Evolutionary conservation across 2,113 vertebrate genomes (phyloP), one percentile per base, ranked within the genome.

Genomic region (Prunella himalayana): DNA sequence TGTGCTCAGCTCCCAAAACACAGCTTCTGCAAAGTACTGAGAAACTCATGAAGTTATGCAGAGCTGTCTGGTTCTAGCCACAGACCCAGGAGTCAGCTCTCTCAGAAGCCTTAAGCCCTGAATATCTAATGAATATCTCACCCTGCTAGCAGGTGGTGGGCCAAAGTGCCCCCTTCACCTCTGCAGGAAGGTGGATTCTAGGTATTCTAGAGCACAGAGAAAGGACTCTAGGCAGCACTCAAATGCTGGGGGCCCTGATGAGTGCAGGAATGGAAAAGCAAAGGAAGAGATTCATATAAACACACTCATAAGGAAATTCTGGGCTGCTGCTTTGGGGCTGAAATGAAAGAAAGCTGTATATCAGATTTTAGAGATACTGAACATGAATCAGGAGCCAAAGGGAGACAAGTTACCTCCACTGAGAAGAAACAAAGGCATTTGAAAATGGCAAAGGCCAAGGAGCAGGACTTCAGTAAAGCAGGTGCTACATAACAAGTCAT

Each of bases 381-480:
- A 21, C 28, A 27, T 53, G 72, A 94, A 94, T 72, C 47, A 82
- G 59, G 42, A 93, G 47, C 60, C 78, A 80, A 92, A 92, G 41
- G 20, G 50, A 91, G 35, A 93, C 17, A 10, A 85, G 28, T 79
- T 91, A 17, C 72, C 41, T 81, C 28, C 7, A 22, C 13, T 76
- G 56, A 94, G 61, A 96, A 71, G 37, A 72, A 61, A 88, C 15
- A 94, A 50, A 92, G 39, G 60, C 28, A 86, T 81, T 92, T 94
- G 78, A 69, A 96, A 95, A 95, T 54, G 82, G 71, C 75, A 72
- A 92, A 97, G 45, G 81, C 73, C 57, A 90, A 70, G 73, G 77
- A 97, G 51, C 33, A 71, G 85, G 12, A 60, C 68, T 89, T 78
- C 13, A 23, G 64, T 77, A 84, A 96, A 95, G 70, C 45, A 91